Conservation (phyloP, 2,113 vertebrate genomes). For the Gulo gulo region DNA sequence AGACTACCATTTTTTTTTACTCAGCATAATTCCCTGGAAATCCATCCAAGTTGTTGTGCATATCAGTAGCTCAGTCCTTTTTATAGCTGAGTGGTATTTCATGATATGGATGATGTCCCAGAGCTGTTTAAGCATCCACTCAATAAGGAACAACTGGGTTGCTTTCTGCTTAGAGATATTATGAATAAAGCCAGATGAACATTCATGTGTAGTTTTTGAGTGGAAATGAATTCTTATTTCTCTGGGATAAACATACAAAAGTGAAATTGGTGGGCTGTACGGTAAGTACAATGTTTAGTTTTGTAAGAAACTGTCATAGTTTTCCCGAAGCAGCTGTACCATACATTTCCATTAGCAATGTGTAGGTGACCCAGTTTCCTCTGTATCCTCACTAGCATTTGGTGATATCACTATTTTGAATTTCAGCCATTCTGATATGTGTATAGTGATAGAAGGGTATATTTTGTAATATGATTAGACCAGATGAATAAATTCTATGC, state of each 20-base stretch:
- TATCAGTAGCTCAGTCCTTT: not conserved
- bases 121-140: not conserved
- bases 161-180: not conserved
- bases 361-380: not conserved
- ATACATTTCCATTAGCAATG: not conserved
- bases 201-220: not conserved
- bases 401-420: not conserved
- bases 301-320: not conserved
- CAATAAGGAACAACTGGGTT: not conserved
- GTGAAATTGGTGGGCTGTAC: not conserved
- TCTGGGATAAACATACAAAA: not conserved
- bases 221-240: not conserved
- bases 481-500: not conserved
- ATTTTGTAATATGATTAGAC: not conserved
- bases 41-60: not conserved
- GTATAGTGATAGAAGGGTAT: not conserved
- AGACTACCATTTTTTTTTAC: not conserved
- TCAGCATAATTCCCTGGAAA: not conserved
- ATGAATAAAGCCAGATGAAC: not conserved
- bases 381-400: not conserved
- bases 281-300: not conserved
- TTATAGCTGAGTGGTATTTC: not conserved
- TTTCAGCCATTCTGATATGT: not conserved
- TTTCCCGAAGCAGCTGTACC: not conserved
- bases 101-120: not conserved